Base-by-base conservation (phyloP, 2,113 vertebrate species). In the Cacatua alba region DNA sequence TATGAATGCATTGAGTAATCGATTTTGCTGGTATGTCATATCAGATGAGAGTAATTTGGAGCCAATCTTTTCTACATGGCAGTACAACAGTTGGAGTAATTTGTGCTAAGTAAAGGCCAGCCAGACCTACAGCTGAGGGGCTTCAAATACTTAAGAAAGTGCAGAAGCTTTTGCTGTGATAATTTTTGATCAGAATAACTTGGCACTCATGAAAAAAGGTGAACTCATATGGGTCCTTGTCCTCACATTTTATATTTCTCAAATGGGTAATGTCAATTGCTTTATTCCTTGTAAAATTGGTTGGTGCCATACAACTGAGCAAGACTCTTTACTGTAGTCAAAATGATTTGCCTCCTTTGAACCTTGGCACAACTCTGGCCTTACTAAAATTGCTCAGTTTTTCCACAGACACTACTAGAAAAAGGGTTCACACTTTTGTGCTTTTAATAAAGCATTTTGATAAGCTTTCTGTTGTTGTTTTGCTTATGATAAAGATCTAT, bases 331-430 rank as follows among this genome's bases (percentile, higher is more conserved):
- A 65, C 25, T 69, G 49, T 75, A 65, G 84, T 77, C 84, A 77
- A 93, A 93, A 80, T 4, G 4, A 96, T 88, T 85, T 91, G 79
- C n/a, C 21, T 80, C 46, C 70, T 90, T 89, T 93, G 93, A 96
- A 95, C 91, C 41, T 65, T 82, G 46, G 37, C 39, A 88, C 72
- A 87, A 53, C 20, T 63, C 53, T 92, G 59, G 59, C 67, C 63
- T 80, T 44, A 35, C 46, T 70, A 79, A 90, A 88, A 94, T 88
- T 88, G 79, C 76, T 83, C 74, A 49, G 26, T n/a, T 91, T 89
- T 94, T 57, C 48, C n/a, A 48, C 20, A 91, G 28, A 59, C 29
- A 46, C 7, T 20, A 48, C 37, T 63, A 55, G 46, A 80, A 90
- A 71, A 52, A 85, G 9, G 15, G 29, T 43, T 90, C 48, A 33